A percentile compares a stretch with the other conserved stretches of the same genome.
Evolutionary conservation across 2,888 invertebrate genomes (phyloP).

Genomic region (Lasius fuliginosus): DNA sequence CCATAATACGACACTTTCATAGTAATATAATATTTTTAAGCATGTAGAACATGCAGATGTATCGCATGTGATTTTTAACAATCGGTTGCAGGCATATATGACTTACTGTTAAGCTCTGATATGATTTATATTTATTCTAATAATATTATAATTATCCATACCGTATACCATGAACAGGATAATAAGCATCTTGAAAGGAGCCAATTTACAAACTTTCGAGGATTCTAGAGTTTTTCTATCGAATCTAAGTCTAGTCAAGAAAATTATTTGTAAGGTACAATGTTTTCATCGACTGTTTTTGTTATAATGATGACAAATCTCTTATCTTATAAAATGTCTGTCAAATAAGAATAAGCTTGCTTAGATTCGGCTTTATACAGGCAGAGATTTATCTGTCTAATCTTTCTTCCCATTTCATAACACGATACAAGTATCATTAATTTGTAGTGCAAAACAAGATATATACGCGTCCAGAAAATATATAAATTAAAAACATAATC

Average conservation of each 20-base stretch:
- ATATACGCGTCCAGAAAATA: neutral
- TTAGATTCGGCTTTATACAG: neutral
- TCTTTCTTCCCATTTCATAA: neutral
- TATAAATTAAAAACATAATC: neutral
- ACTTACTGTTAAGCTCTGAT: slow-evolving; percentile 34
- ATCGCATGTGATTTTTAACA: slow-evolving; percentile 34
- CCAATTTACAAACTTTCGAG: slow-evolving; percentile 39
- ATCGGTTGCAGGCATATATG: slow-evolving; percentile 47
- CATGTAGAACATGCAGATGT: slow-evolving; percentile 16
- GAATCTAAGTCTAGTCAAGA: neutral
- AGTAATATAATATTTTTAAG: slow-evolving; percentile 14
- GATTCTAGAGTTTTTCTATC: neutral
- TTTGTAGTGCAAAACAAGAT: neutral
- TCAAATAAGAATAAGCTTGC: neutral
- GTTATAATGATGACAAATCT: neutral
- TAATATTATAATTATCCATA: slow-evolving; percentile 43
- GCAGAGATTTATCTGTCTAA: neutral
- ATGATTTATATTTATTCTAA: slow-evolving; percentile 14
- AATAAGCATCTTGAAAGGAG: slow-evolving; percentile 27
- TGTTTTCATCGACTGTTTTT: neutral
- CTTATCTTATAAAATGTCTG: neutral
- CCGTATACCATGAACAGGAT: slow-evolving; percentile 42
- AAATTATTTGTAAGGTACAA: neutral
- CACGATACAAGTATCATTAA: neutral
- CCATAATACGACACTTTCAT: neutral